Conservation (phyloP, 92 coral and sea anemone genomes). For the Zoanthus gigantus region DNA sequence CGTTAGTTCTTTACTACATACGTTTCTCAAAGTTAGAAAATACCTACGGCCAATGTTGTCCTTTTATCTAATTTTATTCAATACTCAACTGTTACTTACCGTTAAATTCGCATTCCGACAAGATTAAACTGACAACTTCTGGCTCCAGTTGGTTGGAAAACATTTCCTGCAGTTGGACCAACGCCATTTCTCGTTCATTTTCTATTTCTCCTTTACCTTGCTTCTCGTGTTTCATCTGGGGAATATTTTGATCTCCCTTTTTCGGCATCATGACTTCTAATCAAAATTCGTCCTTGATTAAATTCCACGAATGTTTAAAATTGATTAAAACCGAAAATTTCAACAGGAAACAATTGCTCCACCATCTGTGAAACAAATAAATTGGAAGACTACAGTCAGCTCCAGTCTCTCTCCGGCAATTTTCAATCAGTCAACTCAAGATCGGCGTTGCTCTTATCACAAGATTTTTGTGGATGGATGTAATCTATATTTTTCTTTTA, state of each 20-base stretch:
- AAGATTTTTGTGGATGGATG: too few species aligned
- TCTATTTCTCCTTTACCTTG: conserved; percentile 26
- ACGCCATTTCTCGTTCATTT: conserved; percentile 65
- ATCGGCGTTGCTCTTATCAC: too few species aligned
- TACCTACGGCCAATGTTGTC: too few species aligned
- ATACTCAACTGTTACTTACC: conserved; percentile 63
- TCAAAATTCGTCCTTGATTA: background rate
- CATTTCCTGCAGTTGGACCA: conserved; percentile 78
- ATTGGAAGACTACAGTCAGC: background rate
- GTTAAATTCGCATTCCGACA: conserved; percentile 84
- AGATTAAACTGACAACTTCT: conserved; percentile 88
- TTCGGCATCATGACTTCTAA: background rate
- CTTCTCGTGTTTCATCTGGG: background rate
- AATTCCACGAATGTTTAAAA: background rate
- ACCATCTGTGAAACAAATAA: background rate
- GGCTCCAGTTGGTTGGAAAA: conserved; percentile 83
- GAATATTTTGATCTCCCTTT: conserved; percentile 14
- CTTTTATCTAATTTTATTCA: too few species aligned
- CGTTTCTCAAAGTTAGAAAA: too few species aligned
- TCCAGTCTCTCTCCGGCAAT: conserved; percentile 3
- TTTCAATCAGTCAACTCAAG: too few species aligned
- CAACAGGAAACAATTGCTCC: background rate
- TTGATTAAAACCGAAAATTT: background rate
- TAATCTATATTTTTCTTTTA: too few species aligned
- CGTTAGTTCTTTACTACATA: too few species aligned